A percentile compares a stretch with the other conserved stretches of the same genome.
Conservation (phyloP, 2,888 invertebrate species). For the Dugesia japonica region DNA sequence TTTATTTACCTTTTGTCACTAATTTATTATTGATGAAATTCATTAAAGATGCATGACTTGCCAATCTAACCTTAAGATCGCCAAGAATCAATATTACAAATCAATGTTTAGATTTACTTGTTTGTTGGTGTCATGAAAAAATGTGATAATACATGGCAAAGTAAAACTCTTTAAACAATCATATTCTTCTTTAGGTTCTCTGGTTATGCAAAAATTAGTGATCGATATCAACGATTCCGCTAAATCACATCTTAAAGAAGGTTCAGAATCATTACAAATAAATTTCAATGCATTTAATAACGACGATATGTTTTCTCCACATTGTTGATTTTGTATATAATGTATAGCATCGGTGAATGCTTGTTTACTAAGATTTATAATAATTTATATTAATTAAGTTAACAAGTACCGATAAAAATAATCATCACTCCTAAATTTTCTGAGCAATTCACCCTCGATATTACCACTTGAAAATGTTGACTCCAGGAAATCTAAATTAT, state of each 20-base stretch:
- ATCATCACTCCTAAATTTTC: too few relatives aligned
- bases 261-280: background rate
- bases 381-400: too few relatives aligned
- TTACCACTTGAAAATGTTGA: too few relatives aligned
- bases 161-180: background rate
- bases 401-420: too few relatives aligned
- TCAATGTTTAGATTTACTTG: background rate
- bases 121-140: background rate
- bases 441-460: too few relatives aligned
- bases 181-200: background rate
- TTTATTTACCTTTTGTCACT: background rate
- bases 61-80: background rate
- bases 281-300: background rate
- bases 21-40: background rate
- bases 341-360: background rate
- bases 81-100: too few relatives aligned
- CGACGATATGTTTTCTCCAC: background rate
- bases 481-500: too few relatives aligned
- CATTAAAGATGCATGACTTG: background rate
- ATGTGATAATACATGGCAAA: background rate
- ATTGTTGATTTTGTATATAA: conserved; percentile 1
- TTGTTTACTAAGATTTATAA: background rate
- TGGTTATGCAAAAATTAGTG: background rate
- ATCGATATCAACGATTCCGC: background rate
- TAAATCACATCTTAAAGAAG: background rate